Evolutionary conservation across 2,113 vertebrate genomes (phyloP), one percentile per base, ranked within the genome.

Genomic region (Ifrita kowaldi): DNA sequence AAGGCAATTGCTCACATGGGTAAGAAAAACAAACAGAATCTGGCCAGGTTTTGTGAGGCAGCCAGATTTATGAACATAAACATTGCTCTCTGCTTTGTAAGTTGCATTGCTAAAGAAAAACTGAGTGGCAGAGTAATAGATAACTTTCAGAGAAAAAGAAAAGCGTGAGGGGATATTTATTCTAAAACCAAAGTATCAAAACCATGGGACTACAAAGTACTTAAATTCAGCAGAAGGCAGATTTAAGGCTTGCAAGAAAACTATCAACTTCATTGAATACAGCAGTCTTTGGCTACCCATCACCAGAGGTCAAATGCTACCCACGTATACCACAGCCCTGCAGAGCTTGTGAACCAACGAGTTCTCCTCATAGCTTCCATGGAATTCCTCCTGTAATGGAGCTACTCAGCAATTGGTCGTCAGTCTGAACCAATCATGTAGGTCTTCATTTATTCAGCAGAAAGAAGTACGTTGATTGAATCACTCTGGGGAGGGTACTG

Each of bases 311-410:
- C n/a, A 83, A 49, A 76, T 1, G 2, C 9, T 52, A 70, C 24
- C 64, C 37, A 22, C 20, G 11, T 15, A n/a, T 10, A 50, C 15
- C 68, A 57, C 22, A 65, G 28, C 8, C 33, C 9, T 22, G 50
- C 11, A 77, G 20, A 70, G 37, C 50, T 39, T 6, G 0, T 24
- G 67, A 46, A 65, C 23, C 1, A 0, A 24, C 0, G 0, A 71
- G 47, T 6, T 78, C 52, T 81, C 53, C 28, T 59, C 69, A 67
- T 33, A 42, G 74, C 52, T 74, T 12, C 33, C 6, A 3, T 4
- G 17, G 73, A 65, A 49, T 49, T 49, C 47, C 19, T 37, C 22
- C 21, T 22, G 16, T 11, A 50, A 63, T 3, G 20, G 26, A 74
- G 39, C 8, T 44, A 55, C 33, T 64, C 55, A 68, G 16, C 0